These are phyloP conservation scores for Limnothrissa miodon DNA, from an alignment of 2,113 vertebrate species.

Conservation along the genomic window DNA sequence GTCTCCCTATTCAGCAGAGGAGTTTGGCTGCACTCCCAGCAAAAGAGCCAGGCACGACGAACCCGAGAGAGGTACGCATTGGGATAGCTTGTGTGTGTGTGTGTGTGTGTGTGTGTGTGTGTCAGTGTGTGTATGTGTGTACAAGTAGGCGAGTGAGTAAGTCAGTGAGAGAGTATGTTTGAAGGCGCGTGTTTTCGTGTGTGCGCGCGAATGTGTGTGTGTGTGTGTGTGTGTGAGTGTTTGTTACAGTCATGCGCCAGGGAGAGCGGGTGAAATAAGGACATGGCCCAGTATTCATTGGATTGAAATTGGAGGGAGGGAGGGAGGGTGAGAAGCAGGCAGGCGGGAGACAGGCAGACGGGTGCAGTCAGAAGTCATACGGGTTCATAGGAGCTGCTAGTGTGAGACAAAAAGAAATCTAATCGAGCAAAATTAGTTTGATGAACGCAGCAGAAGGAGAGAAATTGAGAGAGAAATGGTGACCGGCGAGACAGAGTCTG, in stretches of 20 bases:
- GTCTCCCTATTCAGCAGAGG: conserved; percentile 69
- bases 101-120: background rate
- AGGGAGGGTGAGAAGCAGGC: background rate
- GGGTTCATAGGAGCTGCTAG: background rate
- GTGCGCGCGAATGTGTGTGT: background rate
- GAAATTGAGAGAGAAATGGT: background rate
- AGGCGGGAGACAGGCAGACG: background rate
- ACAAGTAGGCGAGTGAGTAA: background rate
- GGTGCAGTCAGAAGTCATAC: background rate
- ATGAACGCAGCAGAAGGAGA: background rate
- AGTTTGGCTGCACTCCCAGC: conserved; percentile 64
- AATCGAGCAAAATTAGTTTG: background rate
- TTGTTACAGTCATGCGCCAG: background rate
- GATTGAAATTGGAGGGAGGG: background rate
- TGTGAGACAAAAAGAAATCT: background rate
- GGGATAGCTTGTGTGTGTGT: background rate
- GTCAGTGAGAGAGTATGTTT: background rate
- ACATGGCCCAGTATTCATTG: conserved; percentile 6
- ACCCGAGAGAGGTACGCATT: conserved; percentile 75
- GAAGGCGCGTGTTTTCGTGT: conserved; percentile 12
- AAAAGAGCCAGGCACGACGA: conserved; percentile 76
- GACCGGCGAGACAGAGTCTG: background rate
- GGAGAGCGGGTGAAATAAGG: conserved; percentile 21
- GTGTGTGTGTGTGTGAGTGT: background rate
- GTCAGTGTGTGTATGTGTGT: background rate